phyloP scores from a whole-genome alignment of 2,113 vertebrate genomes.

The Amazona guildingii region DNA sequence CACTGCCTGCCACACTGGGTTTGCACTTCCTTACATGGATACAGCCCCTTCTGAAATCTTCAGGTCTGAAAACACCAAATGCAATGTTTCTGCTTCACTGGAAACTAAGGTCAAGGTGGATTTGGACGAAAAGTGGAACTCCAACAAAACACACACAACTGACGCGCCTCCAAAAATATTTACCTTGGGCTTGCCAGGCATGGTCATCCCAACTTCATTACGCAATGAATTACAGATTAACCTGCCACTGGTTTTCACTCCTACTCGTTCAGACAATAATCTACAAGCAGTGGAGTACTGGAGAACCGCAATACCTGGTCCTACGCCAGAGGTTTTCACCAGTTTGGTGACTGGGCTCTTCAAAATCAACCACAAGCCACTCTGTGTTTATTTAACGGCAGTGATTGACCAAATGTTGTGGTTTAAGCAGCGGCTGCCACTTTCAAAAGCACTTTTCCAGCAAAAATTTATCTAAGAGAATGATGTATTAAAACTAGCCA shows the following conservation, averaged over 20 bases:
- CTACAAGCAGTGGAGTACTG: not conserved
- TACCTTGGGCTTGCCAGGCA: not conserved
- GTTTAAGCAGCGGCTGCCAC: not conserved
- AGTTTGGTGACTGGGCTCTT: not conserved
- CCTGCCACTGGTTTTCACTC: not conserved
- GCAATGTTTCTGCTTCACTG: not conserved
- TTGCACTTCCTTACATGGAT: not conserved
- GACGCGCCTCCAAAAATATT: not conserved
- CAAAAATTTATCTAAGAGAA: not conserved
- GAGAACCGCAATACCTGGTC: not conserved
- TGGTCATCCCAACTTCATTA: not conserved
- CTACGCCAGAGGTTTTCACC: not conserved
- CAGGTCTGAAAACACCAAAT: not conserved
- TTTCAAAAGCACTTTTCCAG: not conserved
- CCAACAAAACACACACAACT: not conserved
- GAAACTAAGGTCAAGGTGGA: not conserved
- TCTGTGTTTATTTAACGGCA: not conserved
- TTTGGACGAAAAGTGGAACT: not conserved
- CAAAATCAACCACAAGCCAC: not conserved
- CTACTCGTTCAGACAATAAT: not conserved
- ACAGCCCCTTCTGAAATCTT: not conserved
- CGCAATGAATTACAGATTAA: conserved; percentile 15
- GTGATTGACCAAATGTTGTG: not conserved
- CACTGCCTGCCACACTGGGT: not conserved
- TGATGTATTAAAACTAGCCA: not conserved